phyloP scores from a whole-genome alignment of 2,888 invertebrate genomes.

The Acronicta psi region DNA sequence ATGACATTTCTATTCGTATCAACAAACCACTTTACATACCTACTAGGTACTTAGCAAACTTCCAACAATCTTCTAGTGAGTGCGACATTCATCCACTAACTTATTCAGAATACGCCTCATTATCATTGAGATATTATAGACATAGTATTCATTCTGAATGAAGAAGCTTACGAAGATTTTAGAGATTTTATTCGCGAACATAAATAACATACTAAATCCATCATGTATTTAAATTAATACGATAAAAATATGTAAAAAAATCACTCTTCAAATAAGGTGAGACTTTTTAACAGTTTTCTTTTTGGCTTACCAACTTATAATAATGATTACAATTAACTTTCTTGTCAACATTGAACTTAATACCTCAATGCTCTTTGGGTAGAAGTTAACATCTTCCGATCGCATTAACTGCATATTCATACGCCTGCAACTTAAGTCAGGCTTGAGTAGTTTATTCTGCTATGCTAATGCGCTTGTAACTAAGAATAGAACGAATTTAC shows the following conservation, averaged over 20 bases:
- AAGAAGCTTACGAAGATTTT: too few relatives aligned
- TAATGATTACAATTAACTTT: too few relatives aligned
- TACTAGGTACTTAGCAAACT: conserved; percentile 2
- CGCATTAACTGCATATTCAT: conserved; percentile 60
- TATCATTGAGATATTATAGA: conserved; percentile 25
- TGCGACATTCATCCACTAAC: conserved; percentile 48
- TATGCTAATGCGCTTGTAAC: conserved; percentile 40
- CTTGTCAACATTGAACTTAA: too few relatives aligned
- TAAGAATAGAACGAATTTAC: conserved; percentile 28
- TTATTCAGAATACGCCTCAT: conserved; percentile 61
- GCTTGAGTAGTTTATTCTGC: conserved; percentile 29
- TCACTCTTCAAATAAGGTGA: too few relatives aligned
- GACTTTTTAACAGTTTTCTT: too few relatives aligned
- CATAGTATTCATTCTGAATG: too few relatives aligned
- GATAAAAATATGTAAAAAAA: too few relatives aligned
- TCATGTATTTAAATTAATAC: too few relatives aligned
- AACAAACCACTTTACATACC: conserved; percentile 9
- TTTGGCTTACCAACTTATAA: background rate
- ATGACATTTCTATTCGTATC: background rate
- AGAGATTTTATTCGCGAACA: too few relatives aligned
- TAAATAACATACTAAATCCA: too few relatives aligned
- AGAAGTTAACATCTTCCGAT: conserved; percentile 49
- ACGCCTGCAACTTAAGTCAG: conserved; percentile 39
- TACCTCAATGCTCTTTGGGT: conserved; percentile 13
- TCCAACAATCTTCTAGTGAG: conserved; percentile 24